Base-by-base conservation (phyloP, 2,888 invertebrate species). In the Eulithis testata region DNA sequence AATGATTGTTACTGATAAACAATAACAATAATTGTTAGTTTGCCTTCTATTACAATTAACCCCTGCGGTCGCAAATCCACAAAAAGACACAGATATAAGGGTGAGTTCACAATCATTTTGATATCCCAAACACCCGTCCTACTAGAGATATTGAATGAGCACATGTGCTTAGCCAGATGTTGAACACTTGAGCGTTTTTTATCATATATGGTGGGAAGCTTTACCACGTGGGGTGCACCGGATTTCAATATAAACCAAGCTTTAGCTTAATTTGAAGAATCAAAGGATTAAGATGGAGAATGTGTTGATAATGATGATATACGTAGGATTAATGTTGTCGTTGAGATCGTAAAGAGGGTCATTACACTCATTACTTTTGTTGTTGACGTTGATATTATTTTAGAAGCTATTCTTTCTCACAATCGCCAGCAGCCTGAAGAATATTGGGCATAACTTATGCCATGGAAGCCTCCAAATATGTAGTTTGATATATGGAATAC, bases 131-230 rank as follows among this genome's bases (percentile, higher is more conserved):
- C 69, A 72, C 66, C 71, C 68, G 67, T 60, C 68, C 69, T 71
- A 73, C 72, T 71, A 72, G 72, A 63, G 47, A 61, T 68, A 73
- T 73, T 74, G 76, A 71, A 76, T 76, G 71, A 76, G 74, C 84
- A 86, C 85, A 86, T 69, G 70, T 64, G 74, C 69, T 72, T 69
- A 74, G 82, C 87, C 91, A 91, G 89, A 90, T 90, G 90, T 79
- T 77, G 73, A 76, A 80, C 89, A 89, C 89, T 89, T 89, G 90
- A 85, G 78, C 64, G 80, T 75, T 79, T 75, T 78, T 75, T 76
- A 81, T 79, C 78, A 81, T 84, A 84, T 80, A 85, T 79, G 83
- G 83, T 88, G 90, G 89, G 89, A 90, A 85, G 83, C 73, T 70
- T 36, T 54, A 59, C 66, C 73, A 73, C 72, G 72, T 73, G 66